phyloP scores from a whole-genome alignment of 2,113 vertebrate genomes.

The Dunckerocampus dactyliophorus region DNA sequence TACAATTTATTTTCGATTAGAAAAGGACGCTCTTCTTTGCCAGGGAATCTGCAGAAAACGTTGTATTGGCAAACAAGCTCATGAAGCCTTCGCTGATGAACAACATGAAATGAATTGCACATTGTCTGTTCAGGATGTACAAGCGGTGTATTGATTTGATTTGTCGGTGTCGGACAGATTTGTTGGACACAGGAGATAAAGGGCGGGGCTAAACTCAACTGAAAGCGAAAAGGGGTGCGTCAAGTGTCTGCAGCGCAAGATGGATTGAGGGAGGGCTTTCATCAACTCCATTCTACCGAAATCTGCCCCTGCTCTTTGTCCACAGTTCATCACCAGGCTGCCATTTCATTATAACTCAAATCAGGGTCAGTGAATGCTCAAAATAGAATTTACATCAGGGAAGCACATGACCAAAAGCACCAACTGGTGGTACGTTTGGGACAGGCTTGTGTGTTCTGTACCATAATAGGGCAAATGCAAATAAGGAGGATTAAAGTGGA shows the following conservation, averaged over 20 bases:
- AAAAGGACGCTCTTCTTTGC: too few species aligned
- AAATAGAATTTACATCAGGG: not conserved
- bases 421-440: not conserved
- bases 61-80: too few species aligned
- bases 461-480: constrained; percentile 47
- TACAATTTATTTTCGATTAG: too few species aligned
- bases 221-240: constrained; percentile 38
- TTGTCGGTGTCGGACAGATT: constrained; percentile 12
- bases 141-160: constrained; percentile 22
- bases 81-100: not conserved
- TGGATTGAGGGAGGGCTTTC: constrained; percentile 38
- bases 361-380: not conserved
- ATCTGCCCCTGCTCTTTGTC: constrained; percentile 15
- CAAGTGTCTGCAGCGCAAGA: constrained; percentile 31
- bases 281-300: constrained; percentile 27
- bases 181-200: constrained; percentile 26
- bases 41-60: too few species aligned
- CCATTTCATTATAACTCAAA: not conserved
- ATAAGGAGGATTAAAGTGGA: constrained; percentile 81
- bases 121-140: not conserved
- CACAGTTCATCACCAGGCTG: constrained; percentile 1
- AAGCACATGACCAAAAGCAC: too few species aligned
- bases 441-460: not conserved
- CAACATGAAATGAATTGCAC: not conserved
- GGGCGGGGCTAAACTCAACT: constrained; percentile 25